Evolutionary conservation across 2,888 invertebrate genomes (phyloP), one percentile per base, ranked within the genome.

Genomic region (Galerucella pusilla): DNA sequence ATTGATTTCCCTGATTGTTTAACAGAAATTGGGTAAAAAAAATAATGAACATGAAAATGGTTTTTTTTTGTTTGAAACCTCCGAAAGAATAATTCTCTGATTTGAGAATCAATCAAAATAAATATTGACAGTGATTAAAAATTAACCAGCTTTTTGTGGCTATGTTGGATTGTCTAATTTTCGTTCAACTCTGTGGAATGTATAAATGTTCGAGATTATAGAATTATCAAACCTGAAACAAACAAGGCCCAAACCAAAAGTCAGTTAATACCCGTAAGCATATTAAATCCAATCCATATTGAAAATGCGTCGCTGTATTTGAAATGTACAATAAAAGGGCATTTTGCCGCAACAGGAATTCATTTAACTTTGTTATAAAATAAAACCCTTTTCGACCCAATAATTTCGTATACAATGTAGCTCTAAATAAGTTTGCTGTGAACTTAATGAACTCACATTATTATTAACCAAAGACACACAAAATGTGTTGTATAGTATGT

Each of bases 301-400:
- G 52, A 52, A 52, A 52, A 52, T 52, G n/a, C 52, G 52, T 52
- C n/a, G 52, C n/a, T n/a, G n/a, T 52, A 52, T 52, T 52, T 52
- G 52, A 14, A 52, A 52, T 52, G n/a, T 52, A n/a, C n/a, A n/a
- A n/a, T 52, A 52, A 52, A 52, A 52, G 52, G 14, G 52, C 1
- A 52, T 52, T 52, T 52, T n/a, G 52, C 52, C 52, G n/a, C n/a
- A 52, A 52, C 52, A 52, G 52, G n/a, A 52, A 52, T 52, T 52
- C 52, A 52, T 52, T 52, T 52, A n/a, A n/a, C 52, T 14, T 2
- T 14, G n/a, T 52, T n/a, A 52, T 52, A 52, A 52, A 52, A 14
- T 52, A n/a, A 52, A 52, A 14, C 14, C 7, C 14, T n/a, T n/a
- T n/a, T 7, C 52, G 6, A 52, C n/a, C n/a, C 6, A 52, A 12